A percentile compares a stretch with the other conserved stretches of the same genome.
phyloP scores from a whole-genome alignment of 2,888 invertebrate species.

The Eilema griseolum region DNA sequence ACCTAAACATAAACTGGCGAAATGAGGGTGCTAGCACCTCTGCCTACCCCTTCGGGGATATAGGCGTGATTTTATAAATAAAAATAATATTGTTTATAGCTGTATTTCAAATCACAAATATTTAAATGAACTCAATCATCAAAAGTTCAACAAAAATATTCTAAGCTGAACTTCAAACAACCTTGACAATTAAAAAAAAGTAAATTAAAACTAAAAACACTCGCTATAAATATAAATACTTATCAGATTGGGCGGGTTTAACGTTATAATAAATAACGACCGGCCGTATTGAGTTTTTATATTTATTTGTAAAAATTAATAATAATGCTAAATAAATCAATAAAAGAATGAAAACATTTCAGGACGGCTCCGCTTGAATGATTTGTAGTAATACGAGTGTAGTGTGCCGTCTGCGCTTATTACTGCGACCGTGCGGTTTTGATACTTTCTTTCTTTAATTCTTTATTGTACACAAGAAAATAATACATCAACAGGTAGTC shows the following conservation, averaged over 20 bases:
- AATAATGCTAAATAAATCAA: slow-evolving; percentile 86
- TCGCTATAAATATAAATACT: slow-evolving; percentile 70
- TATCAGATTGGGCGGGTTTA: slow-evolving; percentile 81
- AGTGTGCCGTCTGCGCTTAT: slow-evolving; percentile 68
- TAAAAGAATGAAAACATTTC: slow-evolving; percentile 84
- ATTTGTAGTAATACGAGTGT: slow-evolving; percentile 85
- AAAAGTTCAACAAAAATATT: background rate
- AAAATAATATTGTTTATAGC: too few relatives aligned
- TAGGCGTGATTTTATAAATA: too few relatives aligned
- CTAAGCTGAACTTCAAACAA: slow-evolving; percentile 57
- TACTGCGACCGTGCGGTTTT: slow-evolving; percentile 47
- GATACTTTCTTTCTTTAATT: too few relatives aligned
- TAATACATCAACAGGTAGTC: too few relatives aligned
- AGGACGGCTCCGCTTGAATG: slow-evolving; percentile 80
- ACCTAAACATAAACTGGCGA: too few relatives aligned
- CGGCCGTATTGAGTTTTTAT: slow-evolving; percentile 60
- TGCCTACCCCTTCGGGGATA: too few relatives aligned
- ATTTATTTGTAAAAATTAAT: slow-evolving; percentile 79
- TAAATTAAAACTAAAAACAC: slow-evolving; percentile 63
- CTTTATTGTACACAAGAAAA: too few relatives aligned
- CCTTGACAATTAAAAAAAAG: slow-evolving; percentile 54
- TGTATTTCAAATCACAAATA: background rate
- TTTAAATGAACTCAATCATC: background rate
- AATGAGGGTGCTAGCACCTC: too few relatives aligned
- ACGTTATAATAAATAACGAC: slow-evolving; percentile 80